These are phyloP conservation scores for Arvicola amphibius DNA, from an alignment of 2,797 vertebrate genomes.

Conservation along the genomic window DNA sequence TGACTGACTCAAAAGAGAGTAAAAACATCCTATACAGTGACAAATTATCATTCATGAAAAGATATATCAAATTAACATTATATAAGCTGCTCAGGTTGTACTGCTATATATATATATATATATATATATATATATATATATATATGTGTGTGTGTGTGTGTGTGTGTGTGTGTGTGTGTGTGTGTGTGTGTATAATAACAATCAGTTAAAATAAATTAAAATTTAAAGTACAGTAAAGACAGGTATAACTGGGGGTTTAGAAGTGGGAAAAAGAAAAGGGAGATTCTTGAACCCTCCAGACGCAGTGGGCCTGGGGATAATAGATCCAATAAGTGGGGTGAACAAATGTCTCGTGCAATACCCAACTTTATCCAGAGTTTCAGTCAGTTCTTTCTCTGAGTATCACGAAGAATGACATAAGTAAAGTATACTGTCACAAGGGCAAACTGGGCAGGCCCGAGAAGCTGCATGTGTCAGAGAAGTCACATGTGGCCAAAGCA, in stretches of 20 bases:
- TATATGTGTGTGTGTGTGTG: too few species aligned
- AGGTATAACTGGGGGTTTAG: too few species aligned
- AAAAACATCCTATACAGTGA: neutral
- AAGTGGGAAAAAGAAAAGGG: neutral
- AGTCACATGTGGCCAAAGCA: neutral
- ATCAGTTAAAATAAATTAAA: neutral
- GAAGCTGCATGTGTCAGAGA: neutral
- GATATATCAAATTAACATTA: neutral
- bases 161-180: too few species aligned
- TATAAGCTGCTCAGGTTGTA: neutral
- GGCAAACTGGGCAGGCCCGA: neutral
- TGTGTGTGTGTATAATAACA: neutral
- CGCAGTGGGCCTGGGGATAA: too few species aligned
- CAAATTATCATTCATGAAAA: neutral
- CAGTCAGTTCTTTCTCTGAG: neutral
- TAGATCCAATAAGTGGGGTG: neutral
- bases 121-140: neutral
- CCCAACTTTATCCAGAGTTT: neutral
- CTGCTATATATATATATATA: neutral
- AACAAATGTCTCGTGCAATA: neutral
- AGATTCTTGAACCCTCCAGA: neutral
- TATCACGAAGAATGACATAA: neutral
- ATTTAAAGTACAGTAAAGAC: neutral
- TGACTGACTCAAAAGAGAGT: neutral
- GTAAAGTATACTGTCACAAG: neutral